Evolutionary conservation across 2,113 vertebrate genomes (phyloP), one percentile per base, ranked within the genome.

Genomic region (Notiomystis cincta): DNA sequence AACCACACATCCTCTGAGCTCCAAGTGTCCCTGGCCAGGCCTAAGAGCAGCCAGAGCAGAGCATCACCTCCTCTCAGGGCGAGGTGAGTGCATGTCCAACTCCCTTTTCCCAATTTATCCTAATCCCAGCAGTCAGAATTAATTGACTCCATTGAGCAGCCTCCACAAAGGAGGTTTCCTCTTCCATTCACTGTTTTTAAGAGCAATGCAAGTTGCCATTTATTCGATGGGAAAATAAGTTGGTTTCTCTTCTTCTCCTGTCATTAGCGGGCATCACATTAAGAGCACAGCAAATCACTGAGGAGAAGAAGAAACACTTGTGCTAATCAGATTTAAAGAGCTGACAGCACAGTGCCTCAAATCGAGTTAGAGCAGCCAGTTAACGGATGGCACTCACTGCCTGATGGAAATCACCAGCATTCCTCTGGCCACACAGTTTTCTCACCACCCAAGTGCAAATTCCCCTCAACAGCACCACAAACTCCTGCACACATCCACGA

Each of bases 241-340:
- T 9, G 8, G 57, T 75, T 94, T 89, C 51, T 38, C 61, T 71
- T 67, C 73, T 87, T 75, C 31, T 56, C 57, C 44, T 64, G 83
- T 64, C 87, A 76, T 95, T 91, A 95, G 81, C 8, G 35, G 83
- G 51, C 81, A 86, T 42, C 81, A 40, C 76, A 67, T 91, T 93
- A 87, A 81, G 77, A 84, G n/a, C 51, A n/a, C 4, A 27, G 89
- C 81, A 96, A 89, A 89, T 45, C 72, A 50, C 72, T 5, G 61
- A 64, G 25, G 72, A 92, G 76, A 42, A 64, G 66, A 88, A 77
- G 51, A 82, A 92, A 62, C 89, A 76, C 89, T 95, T 78, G 65
- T 45, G 81, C 65, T 96, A 91, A 96, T 95, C 65, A 76, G 73
- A 57, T 84, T 67, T 56, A 47, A 62, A 51, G n/a, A 67, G 86